Percentiles rank a stretch among this genome's conserved stretches.
phyloP scores from a whole-genome alignment of 2,797 vertebrate species.

The Notamacropus eugenii region DNA sequence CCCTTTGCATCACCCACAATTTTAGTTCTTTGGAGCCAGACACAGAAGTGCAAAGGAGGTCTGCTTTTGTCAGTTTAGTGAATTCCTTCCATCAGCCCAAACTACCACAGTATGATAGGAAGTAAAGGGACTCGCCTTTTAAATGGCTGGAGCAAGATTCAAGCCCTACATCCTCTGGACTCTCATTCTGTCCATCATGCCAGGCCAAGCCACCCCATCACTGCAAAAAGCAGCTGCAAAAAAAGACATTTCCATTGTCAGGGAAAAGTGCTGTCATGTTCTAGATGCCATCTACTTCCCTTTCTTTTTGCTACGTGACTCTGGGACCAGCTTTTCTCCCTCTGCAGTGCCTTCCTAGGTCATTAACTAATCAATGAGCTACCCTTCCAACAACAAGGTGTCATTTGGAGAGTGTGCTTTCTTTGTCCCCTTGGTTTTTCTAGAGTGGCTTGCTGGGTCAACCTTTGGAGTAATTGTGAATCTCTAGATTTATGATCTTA shows the following conservation, averaged over 20 bases:
- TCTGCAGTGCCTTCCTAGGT: not conserved
- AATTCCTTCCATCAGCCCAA: not conserved
- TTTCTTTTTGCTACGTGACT: not conserved
- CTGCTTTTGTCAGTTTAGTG: not conserved
- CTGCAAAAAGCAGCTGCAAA: not conserved
- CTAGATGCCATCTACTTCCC: not conserved
- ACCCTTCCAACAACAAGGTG: not conserved
- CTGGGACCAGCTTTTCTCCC: not conserved
- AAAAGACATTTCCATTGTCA: not conserved
- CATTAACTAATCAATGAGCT: not conserved
- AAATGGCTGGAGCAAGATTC: not conserved
- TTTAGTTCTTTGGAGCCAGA: not conserved
- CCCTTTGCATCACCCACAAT: not conserved
- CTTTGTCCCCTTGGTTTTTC: not conserved
- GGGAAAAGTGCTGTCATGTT: not conserved
- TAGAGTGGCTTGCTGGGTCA: not conserved
- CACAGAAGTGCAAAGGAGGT: not conserved
- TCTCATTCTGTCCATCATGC: not conserved
- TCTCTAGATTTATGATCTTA: not conserved
- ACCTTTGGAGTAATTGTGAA: not conserved
- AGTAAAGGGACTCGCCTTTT: not conserved
- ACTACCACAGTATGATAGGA: not conserved
- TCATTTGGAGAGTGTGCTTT: not conserved
- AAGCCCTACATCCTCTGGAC: not conserved
- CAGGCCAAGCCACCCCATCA: not conserved